These are phyloP conservation scores for Otolemur garnettii DNA, from an alignment of 2,113 vertebrate genomes.

Conservation along the genomic window DNA sequence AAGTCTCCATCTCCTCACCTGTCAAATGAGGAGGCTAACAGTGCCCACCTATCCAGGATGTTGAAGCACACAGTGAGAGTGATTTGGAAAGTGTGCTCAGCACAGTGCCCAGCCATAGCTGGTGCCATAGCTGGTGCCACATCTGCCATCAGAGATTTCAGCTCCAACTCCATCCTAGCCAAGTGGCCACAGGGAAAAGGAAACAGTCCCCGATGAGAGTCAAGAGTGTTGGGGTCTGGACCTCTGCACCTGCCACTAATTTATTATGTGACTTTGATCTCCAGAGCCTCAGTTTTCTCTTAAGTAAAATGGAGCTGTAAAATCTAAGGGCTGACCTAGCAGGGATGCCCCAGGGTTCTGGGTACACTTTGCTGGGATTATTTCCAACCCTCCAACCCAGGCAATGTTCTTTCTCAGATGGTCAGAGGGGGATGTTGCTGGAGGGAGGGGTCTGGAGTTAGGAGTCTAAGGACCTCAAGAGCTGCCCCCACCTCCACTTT, in stretches of 20 bases:
- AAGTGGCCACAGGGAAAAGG: neutral
- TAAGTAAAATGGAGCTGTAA: slow-evolving; percentile 31
- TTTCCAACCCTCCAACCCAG: neutral
- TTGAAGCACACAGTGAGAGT: neutral
- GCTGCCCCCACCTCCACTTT: neutral
- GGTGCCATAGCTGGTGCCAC: neutral
- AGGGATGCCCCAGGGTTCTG: neutral
- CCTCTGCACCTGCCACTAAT: neutral
- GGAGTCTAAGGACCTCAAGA: slow-evolving; percentile 13
- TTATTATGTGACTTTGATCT: neutral
- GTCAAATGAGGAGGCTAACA: neutral
- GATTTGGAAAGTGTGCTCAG: neutral
- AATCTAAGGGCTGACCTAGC: neutral
- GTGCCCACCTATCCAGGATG: neutral
- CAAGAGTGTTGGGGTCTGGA: neutral
- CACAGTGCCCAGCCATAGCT: rapidly evolving
- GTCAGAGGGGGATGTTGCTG: neutral
- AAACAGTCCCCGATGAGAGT: neutral
- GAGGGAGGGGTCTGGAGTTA: neutral
- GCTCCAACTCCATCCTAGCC: neutral
- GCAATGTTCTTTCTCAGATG: neutral
- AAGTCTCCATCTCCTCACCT: slow-evolving; percentile 22
- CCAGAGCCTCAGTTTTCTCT: slow-evolving; percentile 43
- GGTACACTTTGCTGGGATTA: neutral
- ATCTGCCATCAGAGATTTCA: neutral